Evolutionary conservation across 2,888 invertebrate genomes (phyloP), one percentile per base, ranked within the genome.

Genomic region (Ectemnius cavifrons): DNA sequence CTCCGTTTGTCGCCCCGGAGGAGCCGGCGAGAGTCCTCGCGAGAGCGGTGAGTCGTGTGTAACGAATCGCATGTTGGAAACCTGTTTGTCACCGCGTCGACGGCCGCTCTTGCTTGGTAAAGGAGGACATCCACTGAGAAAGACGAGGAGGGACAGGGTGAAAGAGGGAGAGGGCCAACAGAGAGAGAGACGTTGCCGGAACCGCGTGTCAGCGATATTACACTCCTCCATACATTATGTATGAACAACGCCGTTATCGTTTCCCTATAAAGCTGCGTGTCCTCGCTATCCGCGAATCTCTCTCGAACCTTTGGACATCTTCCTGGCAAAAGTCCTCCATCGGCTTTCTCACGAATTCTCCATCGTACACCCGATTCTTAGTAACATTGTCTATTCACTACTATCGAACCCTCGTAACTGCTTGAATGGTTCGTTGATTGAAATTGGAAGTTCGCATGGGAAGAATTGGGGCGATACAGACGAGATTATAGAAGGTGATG

Each of bases 151-250:
- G 2, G 23, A 23, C 52, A 11, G 57, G 63, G 52, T 63, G 47
- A 23, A 60, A 28, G 62, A 69, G 66, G 75, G 58, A 75, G 78
- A 70, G 73, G 77, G 72, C 83, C 37, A 37, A 37, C 37, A 4
- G 37, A 37, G 28, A 37, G 37, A 37, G 37, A 37, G 37, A 37
- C 37, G 37, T 37, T 37, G 37, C 37, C 83, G 83, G 85, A 86
- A 84, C 85, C 81, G 82, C 86, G 84, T 86, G 86, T 85, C 85
- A 83, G 79, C 81, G 81, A 82, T 86, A 86, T 81, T 76, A 77
- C 77, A 63, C 63, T 52, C 68, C 37, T 66, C 5, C 75, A 78
- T 80, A 59, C 71, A 78, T 78, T 78, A 79, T 77, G 79, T 63
- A 82, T 77, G 63, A 67, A 60, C 72, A 58, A 52, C 65, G 56